Evolutionary conservation across 2,113 vertebrate species (phyloP).

Genomic region (Cinclus mexicanus): DNA sequence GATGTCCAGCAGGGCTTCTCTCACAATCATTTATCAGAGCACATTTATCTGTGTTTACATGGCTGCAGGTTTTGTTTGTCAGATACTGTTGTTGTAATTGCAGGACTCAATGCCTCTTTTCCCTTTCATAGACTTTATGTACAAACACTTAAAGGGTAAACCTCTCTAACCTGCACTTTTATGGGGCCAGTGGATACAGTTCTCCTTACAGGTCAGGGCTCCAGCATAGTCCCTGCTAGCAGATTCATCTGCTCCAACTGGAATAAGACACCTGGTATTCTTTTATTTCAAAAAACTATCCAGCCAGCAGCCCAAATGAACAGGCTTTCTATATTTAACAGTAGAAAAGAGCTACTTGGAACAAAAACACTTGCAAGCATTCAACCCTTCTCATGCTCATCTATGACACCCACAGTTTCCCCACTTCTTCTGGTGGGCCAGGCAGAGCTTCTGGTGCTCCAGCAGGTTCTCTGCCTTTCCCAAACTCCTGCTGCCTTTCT

Average conservation of each 20-base stretch:
- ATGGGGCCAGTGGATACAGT: background rate
- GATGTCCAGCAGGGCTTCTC: background rate
- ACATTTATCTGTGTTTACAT: background rate
- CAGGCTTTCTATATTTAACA: background rate
- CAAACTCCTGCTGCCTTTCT: background rate
- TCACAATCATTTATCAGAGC: background rate
- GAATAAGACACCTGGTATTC: background rate
- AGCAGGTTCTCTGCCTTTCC: background rate
- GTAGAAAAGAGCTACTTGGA: background rate
- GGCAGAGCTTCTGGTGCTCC: background rate
- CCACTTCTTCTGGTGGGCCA: background rate
- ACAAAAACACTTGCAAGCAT: background rate
- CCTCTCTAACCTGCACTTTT: background rate
- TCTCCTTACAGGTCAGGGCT: background rate
- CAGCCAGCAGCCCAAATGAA: background rate
- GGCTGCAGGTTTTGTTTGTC: background rate
- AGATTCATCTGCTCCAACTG: background rate
- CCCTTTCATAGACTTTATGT: background rate
- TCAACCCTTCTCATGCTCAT: background rate
- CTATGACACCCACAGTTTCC: background rate
- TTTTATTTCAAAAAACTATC: background rate
- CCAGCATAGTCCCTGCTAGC: background rate
- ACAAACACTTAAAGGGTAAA: background rate
- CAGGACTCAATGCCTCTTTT: background rate
- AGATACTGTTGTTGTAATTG: background rate